Percentiles rank a stretch among this genome's conserved stretches.
phyloP scores from a whole-genome alignment of 2,113 vertebrate genomes.

The Pygoscelis antarcticus region DNA sequence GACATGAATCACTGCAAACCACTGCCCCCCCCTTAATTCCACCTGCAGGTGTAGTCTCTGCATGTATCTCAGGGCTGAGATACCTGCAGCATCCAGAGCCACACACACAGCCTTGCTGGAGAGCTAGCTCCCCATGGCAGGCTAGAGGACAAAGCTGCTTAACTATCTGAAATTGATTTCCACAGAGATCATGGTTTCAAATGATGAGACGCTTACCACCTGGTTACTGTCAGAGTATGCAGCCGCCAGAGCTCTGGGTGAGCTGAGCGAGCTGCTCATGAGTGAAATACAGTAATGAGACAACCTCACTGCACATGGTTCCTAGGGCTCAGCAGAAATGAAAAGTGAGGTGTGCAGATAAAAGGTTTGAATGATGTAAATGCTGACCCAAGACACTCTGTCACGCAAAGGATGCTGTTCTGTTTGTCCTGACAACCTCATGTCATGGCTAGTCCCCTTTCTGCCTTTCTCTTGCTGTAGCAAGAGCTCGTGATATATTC shows the following conservation, averaged over 20 bases:
- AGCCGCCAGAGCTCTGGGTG: background rate
- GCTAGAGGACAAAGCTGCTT: background rate
- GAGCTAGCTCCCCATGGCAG: background rate
- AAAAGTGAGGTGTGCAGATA: background rate
- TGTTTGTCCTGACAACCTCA: background rate
- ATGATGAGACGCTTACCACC: rapidly evolving
- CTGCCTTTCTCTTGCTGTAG: background rate
- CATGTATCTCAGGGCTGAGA: background rate
- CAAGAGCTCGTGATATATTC: background rate
- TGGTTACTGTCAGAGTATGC: background rate
- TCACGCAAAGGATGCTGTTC: background rate
- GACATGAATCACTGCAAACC: background rate
- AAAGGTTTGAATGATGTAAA: background rate
- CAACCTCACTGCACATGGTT: background rate
- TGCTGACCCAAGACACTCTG: background rate
- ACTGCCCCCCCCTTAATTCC: background rate
- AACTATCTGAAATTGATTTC: background rate
- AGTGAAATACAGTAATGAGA: background rate
- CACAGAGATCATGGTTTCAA: background rate
- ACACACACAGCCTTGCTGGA: background rate
- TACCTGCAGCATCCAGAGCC: background rate
- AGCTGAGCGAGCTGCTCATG: background rate
- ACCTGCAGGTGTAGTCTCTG: background rate
- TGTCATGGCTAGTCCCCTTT: background rate
- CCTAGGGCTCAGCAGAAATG: background rate